Conservation (phyloP, 2,888 invertebrate species). For the Argyra leucocephala region DNA sequence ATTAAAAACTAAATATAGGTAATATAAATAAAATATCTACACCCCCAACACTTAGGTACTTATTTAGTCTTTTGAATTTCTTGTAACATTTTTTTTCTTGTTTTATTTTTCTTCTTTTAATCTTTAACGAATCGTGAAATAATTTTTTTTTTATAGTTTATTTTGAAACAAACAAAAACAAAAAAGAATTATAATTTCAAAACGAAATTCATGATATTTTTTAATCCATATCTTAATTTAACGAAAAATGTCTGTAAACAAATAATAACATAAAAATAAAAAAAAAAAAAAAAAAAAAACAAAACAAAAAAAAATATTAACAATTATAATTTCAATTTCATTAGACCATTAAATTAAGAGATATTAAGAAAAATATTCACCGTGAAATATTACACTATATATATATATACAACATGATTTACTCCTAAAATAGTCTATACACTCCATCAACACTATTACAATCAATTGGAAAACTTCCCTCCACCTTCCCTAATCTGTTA, state of each 20-base stretch:
- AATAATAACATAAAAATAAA: not conserved
- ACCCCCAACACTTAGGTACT: no score
- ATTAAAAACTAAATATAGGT: no score
- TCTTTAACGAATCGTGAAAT: not conserved
- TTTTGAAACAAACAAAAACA: no score
- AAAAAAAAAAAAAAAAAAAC: not conserved
- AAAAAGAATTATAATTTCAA: not conserved
- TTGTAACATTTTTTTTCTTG: no score
- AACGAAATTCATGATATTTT: not conserved
- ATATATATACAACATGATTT: not conserved
- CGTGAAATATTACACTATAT: not conserved
- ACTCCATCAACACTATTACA: no score
- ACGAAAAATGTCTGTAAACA: no score
- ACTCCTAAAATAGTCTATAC: no score
- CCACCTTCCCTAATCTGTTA: no score
- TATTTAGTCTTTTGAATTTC: no score
- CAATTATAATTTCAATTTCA: not conserved
- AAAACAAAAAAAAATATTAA: not conserved
- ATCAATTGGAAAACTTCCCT: no score
- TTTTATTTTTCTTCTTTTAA: not conserved
- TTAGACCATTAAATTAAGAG: not conserved
- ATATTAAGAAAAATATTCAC: not conserved
- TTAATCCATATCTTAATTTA: not conserved
- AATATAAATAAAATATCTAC: no score
- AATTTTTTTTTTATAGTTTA: no score